Evolutionary conservation across 2,888 invertebrate genomes (phyloP).

Genomic region (Rhingia rostrata): DNA sequence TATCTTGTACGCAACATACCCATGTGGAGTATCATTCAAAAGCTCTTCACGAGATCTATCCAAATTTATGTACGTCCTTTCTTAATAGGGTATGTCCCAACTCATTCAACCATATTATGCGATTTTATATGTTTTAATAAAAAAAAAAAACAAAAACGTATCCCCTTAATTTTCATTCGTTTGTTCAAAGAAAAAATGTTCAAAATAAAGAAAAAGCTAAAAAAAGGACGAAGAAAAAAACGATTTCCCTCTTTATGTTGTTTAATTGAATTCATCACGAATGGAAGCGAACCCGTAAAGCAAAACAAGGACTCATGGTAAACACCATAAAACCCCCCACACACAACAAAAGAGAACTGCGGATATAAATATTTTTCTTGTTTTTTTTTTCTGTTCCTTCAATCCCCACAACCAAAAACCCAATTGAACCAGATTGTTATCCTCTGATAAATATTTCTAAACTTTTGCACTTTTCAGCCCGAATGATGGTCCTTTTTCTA

Average conservation of each 20-base stretch:
- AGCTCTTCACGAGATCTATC: too few species aligned
- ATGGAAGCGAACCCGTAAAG: conserved; percentile 56
- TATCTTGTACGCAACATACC: too few species aligned
- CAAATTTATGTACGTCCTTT: too few species aligned
- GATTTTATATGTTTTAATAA: too few species aligned
- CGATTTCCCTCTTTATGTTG: conserved; percentile 65
- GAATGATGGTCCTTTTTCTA: conserved; percentile 51
- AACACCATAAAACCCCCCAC: conserved; percentile 54
- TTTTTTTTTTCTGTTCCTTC: background rate
- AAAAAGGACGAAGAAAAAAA: conserved; percentile 29
- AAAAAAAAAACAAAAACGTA: background rate
- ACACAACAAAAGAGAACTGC: conserved; percentile 11
- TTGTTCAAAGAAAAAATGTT: conserved; percentile 55
- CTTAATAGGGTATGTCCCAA: too few species aligned
- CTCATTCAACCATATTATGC: too few species aligned
- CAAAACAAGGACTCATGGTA: conserved; percentile 62
- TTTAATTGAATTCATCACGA: conserved; percentile 74
- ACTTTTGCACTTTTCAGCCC: conserved; percentile 62
- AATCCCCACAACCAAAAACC: conserved; percentile 1
- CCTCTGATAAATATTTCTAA: conserved; percentile 70
- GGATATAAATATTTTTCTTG: conserved; percentile 1
- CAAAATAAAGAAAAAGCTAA: conserved; percentile 23
- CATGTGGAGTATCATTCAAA: too few species aligned
- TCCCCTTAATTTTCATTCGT: conserved; percentile 52
- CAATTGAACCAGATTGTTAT: conserved; percentile 67